These are phyloP conservation scores for Torymus aiolomorphi DNA, from an alignment of 2,888 invertebrate genomes.

Conservation along the genomic window DNA sequence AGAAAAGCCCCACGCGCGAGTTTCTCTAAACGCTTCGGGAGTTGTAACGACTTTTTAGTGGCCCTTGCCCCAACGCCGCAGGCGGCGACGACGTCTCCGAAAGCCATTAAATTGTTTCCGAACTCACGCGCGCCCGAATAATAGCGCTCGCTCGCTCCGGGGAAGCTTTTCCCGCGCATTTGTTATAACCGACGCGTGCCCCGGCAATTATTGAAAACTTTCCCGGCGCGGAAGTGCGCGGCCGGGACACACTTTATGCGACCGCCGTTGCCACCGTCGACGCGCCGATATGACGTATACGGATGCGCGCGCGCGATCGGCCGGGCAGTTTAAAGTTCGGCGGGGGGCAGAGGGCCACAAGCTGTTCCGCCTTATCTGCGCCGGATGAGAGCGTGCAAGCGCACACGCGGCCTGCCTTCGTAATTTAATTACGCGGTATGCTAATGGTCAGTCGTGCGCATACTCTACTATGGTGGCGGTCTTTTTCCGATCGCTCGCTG, in stretches of 20 bases:
- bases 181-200: constrained; percentile 64
- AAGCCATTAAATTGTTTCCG: constrained; percentile 69
- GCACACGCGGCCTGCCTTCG: constrained; percentile 34
- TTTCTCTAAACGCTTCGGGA: constrained; percentile 61
- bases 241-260: not conserved
- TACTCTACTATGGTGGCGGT: constrained; percentile 16
- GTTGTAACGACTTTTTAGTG: constrained; percentile 71
- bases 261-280: not conserved
- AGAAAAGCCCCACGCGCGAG: constrained; percentile 59
- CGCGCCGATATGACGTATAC: constrained; percentile 4
- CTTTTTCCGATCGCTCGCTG: not conserved
- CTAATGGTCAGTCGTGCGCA: constrained; percentile 25
- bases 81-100: constrained; percentile 61
- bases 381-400: not conserved
- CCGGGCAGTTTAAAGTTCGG: constrained; percentile 33
- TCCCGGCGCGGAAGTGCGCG: constrained; percentile 33
- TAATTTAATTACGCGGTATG: constrained; percentile 42
- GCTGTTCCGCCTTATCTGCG: constrained; percentile 6
- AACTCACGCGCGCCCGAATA: constrained; percentile 68
- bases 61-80: constrained; percentile 42
- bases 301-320: not conserved
- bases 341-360: too few species aligned
- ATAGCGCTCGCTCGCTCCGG: constrained; percentile 66
- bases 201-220: constrained; percentile 71
- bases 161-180: constrained; percentile 59